phyloP scores from a whole-genome alignment of 2,113 vertebrate species.

The Lontra canadensis region DNA sequence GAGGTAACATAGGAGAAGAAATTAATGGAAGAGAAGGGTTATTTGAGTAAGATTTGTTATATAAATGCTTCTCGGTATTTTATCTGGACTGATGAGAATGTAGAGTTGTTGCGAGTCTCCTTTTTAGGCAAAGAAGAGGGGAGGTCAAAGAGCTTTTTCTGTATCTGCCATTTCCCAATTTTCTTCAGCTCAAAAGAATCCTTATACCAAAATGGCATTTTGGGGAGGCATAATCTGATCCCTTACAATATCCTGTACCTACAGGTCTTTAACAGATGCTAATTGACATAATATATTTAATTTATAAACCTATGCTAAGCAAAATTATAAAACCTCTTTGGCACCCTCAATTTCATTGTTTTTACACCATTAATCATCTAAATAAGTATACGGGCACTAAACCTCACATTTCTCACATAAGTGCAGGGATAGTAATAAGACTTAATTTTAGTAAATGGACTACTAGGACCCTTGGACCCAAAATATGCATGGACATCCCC shows the following conservation, averaged over 20 bases:
- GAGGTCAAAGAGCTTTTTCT: not conserved
- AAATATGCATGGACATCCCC: not conserved
- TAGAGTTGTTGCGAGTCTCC: not conserved
- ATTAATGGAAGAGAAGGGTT: not conserved
- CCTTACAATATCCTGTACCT: not conserved
- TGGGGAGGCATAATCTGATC: not conserved
- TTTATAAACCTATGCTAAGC: not conserved
- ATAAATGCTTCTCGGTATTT: not conserved
- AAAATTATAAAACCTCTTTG: not conserved
- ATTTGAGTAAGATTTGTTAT: not conserved
- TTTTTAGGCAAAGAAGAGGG: not conserved
- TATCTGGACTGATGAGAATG: not conserved
- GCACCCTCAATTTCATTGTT: not conserved
- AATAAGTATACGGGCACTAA: not conserved
- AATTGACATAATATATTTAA: not conserved
- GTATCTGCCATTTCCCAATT: not conserved
- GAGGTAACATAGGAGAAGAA: not conserved
- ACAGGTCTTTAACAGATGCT: not conserved
- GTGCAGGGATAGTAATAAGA: not conserved
- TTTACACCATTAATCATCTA: not conserved
- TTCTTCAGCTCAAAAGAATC: not conserved
- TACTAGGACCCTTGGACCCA: not conserved
- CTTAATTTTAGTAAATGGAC: not conserved
- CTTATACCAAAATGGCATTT: not conserved
- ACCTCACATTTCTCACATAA: not conserved